Percentiles rank a stretch among this genome's conserved stretches.
Evolutionary conservation across 2,888 invertebrate genomes (phyloP).

Genomic region (Dryobotodes eremita): DNA sequence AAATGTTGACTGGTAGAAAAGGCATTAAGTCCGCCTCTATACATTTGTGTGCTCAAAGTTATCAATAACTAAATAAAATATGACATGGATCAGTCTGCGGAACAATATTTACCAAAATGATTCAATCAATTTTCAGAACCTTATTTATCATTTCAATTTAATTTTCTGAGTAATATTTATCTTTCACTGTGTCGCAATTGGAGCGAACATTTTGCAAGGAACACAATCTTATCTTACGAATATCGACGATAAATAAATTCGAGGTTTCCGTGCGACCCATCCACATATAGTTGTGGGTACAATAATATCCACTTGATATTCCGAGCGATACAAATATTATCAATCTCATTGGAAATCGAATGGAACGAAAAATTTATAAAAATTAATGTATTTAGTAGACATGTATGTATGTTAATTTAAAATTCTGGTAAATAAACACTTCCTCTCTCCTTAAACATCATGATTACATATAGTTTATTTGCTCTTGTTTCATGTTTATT

Average conservation of each 20-base stretch:
- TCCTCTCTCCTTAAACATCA: no score
- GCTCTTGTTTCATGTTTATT: no score
- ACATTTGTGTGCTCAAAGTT: neutral
- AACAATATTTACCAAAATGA: conserved; percentile 13
- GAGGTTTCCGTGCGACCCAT: conserved; percentile 40
- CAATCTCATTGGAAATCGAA: conserved; percentile 9
- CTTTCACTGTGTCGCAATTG: conserved; percentile 33
- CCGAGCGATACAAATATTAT: conserved; percentile 15
- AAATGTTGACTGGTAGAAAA: neutral
- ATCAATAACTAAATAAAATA: neutral
- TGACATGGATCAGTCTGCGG: neutral
- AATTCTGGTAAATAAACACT: no score
- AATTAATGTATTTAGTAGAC: conserved; percentile 5
- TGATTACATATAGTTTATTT: no score
- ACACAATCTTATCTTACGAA: conserved; percentile 60
- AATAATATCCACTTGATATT: conserved; percentile 29
- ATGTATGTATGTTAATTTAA: neutral
- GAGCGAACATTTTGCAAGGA: conserved; percentile 55
- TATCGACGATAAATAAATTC: conserved; percentile 56
- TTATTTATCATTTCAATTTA: conserved; percentile 13
- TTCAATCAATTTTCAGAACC: conserved; percentile 26
- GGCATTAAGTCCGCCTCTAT: no score
- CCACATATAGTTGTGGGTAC: neutral
- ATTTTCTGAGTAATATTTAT: conserved; percentile 35
- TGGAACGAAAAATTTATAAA: neutral